Percentiles rank a stretch among this genome's conserved stretches.
phyloP scores from a whole-genome alignment of 2,797 vertebrate genomes.

The Peromyscus attwateri region DNA sequence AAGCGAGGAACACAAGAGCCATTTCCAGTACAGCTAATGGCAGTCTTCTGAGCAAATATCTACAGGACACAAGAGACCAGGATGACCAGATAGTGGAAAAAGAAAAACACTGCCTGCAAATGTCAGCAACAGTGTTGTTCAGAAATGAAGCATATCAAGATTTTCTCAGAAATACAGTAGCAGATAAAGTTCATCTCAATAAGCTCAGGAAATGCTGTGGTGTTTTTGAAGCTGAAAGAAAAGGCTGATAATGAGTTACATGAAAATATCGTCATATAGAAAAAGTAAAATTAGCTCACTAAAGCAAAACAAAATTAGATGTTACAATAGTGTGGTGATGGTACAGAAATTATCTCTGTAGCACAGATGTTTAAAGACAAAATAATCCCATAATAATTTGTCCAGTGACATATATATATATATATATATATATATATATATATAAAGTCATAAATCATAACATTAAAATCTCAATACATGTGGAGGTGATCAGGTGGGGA shows the following conservation, averaged over 20 bases:
- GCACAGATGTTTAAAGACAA: too few relatives aligned
- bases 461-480: neutral
- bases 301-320: neutral
- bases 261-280: neutral
- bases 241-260: neutral
- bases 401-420: neutral
- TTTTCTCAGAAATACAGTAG: neutral
- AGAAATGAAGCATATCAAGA: neutral
- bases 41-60: neutral
- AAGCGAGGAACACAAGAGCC: accelerated
- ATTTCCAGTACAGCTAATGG: too few relatives aligned
- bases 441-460: neutral
- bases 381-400: neutral
- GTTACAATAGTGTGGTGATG: neutral
- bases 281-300: neutral
- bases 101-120: neutral
- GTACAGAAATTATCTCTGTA: neutral
- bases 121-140: neutral
- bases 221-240: too few relatives aligned
- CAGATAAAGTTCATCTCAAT: neutral
- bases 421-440: neutral
- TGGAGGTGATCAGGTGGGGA: neutral
- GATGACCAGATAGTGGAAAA: neutral
- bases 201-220: neutral
- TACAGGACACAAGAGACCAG: too few relatives aligned